A percentile compares a stretch with the other conserved stretches of the same genome.
Conservation (phyloP, 2,888 invertebrate species). For the Darwinula stevensoni region DNA sequence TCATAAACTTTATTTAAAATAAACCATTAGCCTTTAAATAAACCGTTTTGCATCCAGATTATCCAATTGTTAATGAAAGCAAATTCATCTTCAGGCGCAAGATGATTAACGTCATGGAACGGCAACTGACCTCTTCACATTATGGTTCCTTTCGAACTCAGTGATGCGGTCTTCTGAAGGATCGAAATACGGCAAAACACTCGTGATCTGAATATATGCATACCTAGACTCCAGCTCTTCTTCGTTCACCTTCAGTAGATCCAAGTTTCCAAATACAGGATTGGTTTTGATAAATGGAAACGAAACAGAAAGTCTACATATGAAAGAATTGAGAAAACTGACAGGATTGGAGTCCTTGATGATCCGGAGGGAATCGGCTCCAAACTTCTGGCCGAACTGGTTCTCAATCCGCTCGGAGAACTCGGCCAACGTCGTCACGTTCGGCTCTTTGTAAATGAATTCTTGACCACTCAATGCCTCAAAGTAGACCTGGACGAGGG, state of each 20-base stretch:
- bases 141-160: constrained; percentile 67
- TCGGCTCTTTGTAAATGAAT: constrained; percentile 85
- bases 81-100: too few relatives aligned
- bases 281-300: not conserved
- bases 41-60: too few relatives aligned
- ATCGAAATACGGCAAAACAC: constrained; percentile 55
- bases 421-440: constrained; percentile 71
- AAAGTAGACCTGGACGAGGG: constrained; percentile 19
- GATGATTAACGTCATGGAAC: too few relatives aligned
- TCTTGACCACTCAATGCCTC: constrained; percentile 35
- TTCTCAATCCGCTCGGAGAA: constrained; percentile 59
- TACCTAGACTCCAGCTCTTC: constrained; percentile 47
- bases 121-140: constrained; percentile 32
- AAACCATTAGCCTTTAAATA: too few relatives aligned
- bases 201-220: constrained; percentile 80
- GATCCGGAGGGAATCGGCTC: constrained; percentile 54
- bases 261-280: constrained; percentile 4
- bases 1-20: too few relatives aligned
- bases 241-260: constrained; percentile 24
- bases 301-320: not conserved
- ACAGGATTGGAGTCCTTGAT: constrained; percentile 77
- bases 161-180: constrained; percentile 39
- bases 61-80: too few relatives aligned
- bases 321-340: constrained; percentile 11
- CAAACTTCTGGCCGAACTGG: constrained; percentile 60